A percentile compares a stretch with the other conserved stretches of the same genome.
These are phyloP conservation scores for Ligdia adustata DNA, from an alignment of 2,888 invertebrate species.

Conservation along the genomic window DNA sequence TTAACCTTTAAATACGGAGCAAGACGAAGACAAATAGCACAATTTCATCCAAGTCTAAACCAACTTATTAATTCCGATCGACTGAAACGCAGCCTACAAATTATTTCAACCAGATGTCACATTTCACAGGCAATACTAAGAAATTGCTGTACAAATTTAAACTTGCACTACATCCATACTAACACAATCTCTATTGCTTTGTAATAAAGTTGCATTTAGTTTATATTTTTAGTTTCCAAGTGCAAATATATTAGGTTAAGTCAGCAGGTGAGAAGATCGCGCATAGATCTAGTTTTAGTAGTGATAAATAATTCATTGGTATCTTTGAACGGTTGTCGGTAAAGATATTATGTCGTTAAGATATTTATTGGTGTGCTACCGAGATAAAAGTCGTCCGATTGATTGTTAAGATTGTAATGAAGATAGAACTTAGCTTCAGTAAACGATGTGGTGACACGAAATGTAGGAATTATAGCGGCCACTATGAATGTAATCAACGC, in stretches of 20 bases:
- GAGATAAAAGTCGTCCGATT: conserved; percentile 9
- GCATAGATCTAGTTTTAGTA: conserved; percentile 17
- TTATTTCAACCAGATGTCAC: conserved; percentile 12
- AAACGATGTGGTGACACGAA: conserved; percentile 6
- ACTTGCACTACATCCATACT: too few species aligned
- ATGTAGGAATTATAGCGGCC: neutral
- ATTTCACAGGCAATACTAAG: conserved; percentile 10
- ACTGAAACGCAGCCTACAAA: conserved; percentile 17
- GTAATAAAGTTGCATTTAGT: neutral
- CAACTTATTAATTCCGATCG: conserved; percentile 12
- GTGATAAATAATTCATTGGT: conserved; percentile 22
- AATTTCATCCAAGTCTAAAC: too few species aligned
- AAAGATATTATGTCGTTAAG: conserved; percentile 21
- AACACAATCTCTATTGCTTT: neutral
- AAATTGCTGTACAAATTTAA: conserved; percentile 6
- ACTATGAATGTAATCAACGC: too few species aligned
- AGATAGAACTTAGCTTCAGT: conserved; percentile 4
- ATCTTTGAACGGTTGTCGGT: conserved; percentile 11
- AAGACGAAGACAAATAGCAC: too few species aligned
- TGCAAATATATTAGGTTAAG: neutral
- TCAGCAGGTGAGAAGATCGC: conserved; percentile 17
- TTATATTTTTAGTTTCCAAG: too few species aligned
- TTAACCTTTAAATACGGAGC: too few species aligned
- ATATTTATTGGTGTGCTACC: conserved; percentile 15
- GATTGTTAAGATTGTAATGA: conserved; percentile 14